Evolutionary conservation across 92 coral and sea anemone genomes (phyloP).

Genomic region (Palythoa heliodiscus): DNA sequence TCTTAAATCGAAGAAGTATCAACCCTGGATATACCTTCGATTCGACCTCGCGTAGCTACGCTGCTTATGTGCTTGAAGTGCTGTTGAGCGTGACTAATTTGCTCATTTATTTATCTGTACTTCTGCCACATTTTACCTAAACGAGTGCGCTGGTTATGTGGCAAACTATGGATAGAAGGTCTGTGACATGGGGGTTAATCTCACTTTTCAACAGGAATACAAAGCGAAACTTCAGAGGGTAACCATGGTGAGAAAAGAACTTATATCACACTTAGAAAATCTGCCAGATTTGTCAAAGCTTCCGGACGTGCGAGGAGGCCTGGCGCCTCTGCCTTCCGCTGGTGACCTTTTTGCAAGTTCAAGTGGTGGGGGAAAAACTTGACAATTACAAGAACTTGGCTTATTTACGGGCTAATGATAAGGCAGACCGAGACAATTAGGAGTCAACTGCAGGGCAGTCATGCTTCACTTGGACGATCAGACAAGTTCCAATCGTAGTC

Average conservation of each 20-base stretch:
- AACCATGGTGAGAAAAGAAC: slow-evolving; percentile 92
- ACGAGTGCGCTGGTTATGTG: neutral
- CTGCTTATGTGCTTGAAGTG: no score
- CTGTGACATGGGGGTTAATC: neutral
- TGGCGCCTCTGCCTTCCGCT: slow-evolving; percentile 98
- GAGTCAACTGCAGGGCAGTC: no score
- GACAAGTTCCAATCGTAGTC: no score
- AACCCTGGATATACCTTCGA: no score
- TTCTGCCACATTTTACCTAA: no score
- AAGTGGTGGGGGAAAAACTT: slow-evolving; percentile 57
- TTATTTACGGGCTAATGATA: neutral
- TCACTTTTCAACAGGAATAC: slow-evolving; percentile 72
- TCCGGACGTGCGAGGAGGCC: slow-evolving; percentile 92
- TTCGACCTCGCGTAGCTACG: no score
- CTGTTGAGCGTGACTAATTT: no score
- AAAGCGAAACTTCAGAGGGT: slow-evolving; percentile 92
- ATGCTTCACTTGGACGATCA: no score
- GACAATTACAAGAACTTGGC: slow-evolving; percentile 31
- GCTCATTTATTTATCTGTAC: no score
- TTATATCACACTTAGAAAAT: slow-evolving; percentile 93
- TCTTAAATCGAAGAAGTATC: no score
- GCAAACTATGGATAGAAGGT: neutral
- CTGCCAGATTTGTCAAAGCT: slow-evolving; percentile 94
- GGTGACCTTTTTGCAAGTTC: slow-evolving; percentile 95
- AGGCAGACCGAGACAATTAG: no score